Conservation (phyloP, 2,888 invertebrate species). For the Zootermopsis nevadensis region DNA sequence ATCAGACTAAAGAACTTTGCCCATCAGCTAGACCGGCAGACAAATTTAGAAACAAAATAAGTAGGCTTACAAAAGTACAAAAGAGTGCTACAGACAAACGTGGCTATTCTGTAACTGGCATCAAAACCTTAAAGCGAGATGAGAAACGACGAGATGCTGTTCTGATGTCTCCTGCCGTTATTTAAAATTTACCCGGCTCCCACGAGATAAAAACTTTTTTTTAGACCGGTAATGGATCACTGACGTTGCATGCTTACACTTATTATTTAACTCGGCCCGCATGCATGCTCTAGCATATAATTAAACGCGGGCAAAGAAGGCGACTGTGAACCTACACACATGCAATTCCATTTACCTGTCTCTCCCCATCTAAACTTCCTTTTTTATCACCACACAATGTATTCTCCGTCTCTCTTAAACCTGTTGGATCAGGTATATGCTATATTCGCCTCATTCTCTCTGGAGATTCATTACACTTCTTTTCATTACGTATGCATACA, state of each 20-base stretch:
- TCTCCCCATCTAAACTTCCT: not conserved
- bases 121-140: not conserved
- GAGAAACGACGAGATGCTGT: not conserved
- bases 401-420: not conserved
- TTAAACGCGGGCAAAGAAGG: not conserved
- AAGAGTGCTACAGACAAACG: too few relatives aligned
- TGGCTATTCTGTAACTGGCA: too few relatives aligned
- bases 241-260: not conserved
- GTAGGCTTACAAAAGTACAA: too few relatives aligned
- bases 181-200: constrained; percentile 22
- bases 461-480: constrained; percentile 15
- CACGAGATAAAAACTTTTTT: constrained; percentile 14
- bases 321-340: not conserved
- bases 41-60: too few relatives aligned
- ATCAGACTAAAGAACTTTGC: too few relatives aligned
- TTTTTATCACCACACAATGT: not conserved
- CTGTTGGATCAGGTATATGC: not conserved
- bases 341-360: constrained; percentile 26
- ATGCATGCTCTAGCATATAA: constrained; percentile 24
- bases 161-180: not conserved
- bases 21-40: too few relatives aligned
- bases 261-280: not conserved
- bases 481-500: constrained; percentile 13
- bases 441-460: not conserved
- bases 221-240: constrained; percentile 15